Evolutionary conservation across 2,113 vertebrate species (phyloP).

Genomic region (Cygnus atratus): DNA sequence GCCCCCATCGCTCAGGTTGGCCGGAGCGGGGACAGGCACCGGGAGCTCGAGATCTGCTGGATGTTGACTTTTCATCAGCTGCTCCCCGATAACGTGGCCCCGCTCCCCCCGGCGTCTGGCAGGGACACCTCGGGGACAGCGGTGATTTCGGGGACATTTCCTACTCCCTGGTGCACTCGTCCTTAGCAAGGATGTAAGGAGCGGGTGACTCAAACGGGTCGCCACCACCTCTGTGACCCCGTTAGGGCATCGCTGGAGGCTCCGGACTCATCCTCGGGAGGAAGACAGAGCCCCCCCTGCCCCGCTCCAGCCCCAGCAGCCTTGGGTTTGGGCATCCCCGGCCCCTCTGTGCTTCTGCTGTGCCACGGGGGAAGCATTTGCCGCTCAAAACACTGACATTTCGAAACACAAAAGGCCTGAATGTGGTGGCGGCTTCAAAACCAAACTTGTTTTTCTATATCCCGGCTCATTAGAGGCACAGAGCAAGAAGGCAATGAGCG

Average conservation of each 20-base stretch:
- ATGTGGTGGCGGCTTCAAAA: background rate
- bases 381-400: background rate
- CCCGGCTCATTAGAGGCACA: background rate
- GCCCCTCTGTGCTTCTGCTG: background rate
- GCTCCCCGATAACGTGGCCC: background rate
- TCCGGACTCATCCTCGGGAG: background rate
- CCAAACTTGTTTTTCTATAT: background rate
- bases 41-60: background rate
- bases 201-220: background rate
- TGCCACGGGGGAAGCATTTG: accelerated
- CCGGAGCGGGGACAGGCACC: background rate
- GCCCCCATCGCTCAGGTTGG: background rate
- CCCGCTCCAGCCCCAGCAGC: background rate
- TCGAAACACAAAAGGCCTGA: background rate
- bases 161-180: background rate
- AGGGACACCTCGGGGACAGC: accelerated
- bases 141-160: accelerated
- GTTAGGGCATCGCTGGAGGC: background rate
- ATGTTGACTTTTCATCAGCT: background rate
- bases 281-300: background rate
- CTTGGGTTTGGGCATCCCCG: background rate
- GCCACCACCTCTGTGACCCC: background rate
- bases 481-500: background rate
- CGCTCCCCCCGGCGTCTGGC: background rate
- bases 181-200: background rate